A percentile compares a stretch with the other conserved stretches of the same genome.
Conservation (phyloP, 2,113 vertebrate species). For the Gallinago jamesoni region DNA sequence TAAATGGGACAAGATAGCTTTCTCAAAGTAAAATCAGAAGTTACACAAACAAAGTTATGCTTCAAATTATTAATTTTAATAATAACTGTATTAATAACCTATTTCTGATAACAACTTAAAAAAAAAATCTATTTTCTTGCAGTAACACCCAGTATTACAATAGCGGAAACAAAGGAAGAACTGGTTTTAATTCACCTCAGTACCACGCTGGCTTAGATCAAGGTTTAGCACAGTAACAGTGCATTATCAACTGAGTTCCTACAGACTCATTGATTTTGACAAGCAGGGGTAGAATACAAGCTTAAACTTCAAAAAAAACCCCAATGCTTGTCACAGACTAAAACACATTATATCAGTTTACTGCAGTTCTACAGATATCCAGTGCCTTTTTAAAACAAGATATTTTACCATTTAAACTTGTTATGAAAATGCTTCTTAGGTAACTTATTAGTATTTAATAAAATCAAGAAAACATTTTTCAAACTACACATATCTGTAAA, state of each 20-base stretch:
- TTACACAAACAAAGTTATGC: neutral
- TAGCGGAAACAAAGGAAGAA: neutral
- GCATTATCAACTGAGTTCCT: neutral
- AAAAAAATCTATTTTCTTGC: neutral
- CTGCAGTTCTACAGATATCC: neutral
- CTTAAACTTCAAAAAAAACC: neutral
- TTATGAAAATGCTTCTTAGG: neutral
- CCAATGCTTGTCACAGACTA: neutral
- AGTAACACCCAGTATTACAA: neutral
- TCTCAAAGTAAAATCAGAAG: neutral
- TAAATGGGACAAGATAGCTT: neutral
- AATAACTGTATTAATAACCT: neutral
- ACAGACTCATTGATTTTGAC: neutral
- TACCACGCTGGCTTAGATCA: neutral
- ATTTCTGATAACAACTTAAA: neutral
- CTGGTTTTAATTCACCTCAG: neutral
- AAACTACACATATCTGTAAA: neutral
- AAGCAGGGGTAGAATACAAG: neutral
- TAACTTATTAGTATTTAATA: neutral
- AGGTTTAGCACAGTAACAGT: neutral
- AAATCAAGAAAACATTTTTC: neutral
- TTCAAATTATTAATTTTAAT: neutral
- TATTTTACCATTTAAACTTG: neutral
- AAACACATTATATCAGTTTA: neutral
- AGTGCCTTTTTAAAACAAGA: neutral